Evolutionary conservation across 2,888 invertebrate genomes (phyloP).

Genomic region (Drosophila buzzatii): DNA sequence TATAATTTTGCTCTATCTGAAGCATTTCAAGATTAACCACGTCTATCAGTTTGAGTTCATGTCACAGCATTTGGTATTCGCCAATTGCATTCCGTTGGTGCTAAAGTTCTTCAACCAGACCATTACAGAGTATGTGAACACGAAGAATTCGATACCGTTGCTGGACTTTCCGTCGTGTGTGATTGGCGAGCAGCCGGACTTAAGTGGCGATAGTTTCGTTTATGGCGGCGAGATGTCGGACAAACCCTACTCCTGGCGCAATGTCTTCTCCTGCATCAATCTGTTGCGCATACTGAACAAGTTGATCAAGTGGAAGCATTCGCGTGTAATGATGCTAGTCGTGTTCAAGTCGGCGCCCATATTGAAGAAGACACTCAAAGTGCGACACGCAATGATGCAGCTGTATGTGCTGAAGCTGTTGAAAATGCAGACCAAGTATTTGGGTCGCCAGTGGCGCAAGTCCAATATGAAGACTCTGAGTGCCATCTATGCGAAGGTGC

Average conservation of each 20-base stretch:
- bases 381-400: constrained; percentile 98
- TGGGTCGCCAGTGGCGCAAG: constrained; percentile 99
- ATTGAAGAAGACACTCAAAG: constrained; percentile 97
- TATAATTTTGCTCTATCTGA: constrained; percentile 94
- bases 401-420: constrained; percentile 98
- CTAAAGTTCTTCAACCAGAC: constrained; percentile 99
- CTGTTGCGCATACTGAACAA: constrained; percentile 98
- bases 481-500: constrained; percentile 98
- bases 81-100: constrained; percentile 99
- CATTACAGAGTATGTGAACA: constrained; percentile 96
- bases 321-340: constrained; percentile 99
- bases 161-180: constrained; percentile 98
- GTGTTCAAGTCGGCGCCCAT: constrained; percentile 99
- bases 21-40: constrained; percentile 98
- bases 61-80: constrained; percentile 99
- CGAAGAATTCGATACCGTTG: constrained; percentile 96
- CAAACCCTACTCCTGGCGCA: constrained; percentile 97
- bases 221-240: constrained; percentile 89
- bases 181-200: constrained; percentile 96
- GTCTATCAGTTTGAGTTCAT: constrained; percentile 99
- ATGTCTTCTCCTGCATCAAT: constrained; percentile 99
- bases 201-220: constrained; percentile 95
- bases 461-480: constrained; percentile 99
- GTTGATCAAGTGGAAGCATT: constrained; percentile 99
- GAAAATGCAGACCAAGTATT: constrained; percentile 99